These are phyloP conservation scores for Temnothorax curvispinosus DNA, from an alignment of 1,140 invertebrate genomes.

Conservation along the genomic window DNA sequence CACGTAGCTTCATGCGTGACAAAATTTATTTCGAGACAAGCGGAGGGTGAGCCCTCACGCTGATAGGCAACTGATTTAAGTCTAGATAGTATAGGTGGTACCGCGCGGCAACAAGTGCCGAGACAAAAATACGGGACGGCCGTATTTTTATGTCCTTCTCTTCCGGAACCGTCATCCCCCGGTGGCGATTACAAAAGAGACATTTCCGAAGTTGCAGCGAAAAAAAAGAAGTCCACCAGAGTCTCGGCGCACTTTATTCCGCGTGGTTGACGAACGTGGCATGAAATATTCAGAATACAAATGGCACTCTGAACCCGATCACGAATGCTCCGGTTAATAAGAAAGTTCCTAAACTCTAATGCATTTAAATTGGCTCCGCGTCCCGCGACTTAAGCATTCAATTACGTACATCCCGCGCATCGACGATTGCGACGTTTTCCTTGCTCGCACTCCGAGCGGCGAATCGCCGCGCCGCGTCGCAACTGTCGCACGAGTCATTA, in stretches of 20 bases:
- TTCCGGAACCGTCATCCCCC: not conserved
- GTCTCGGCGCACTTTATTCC: not conserved
- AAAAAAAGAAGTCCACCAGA: not conserved
- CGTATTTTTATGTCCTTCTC: constrained; percentile 25
- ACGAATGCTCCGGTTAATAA: constrained; percentile 68
- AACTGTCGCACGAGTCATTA: constrained; percentile 14
- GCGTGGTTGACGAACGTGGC: constrained; percentile 32
- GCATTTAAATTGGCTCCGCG: constrained; percentile 70
- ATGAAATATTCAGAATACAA: constrained; percentile 74
- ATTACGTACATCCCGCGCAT: constrained; percentile 56
- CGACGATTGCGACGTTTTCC: constrained; percentile 24
- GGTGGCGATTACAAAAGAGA: constrained; percentile 31
- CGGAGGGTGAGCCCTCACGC: constrained; percentile 16
- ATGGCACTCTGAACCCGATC: constrained; percentile 65
- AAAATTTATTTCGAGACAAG: constrained; percentile 48
- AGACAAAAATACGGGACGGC: constrained; percentile 15
- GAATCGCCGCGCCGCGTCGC: constrained; percentile 16
- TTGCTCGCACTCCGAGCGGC: not conserved
- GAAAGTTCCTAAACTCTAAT: constrained; percentile 72
- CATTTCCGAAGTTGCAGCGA: not conserved
- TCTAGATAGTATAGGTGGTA: constrained; percentile 26
- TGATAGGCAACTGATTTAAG: constrained; percentile 58
- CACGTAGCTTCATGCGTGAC: constrained; percentile 38
- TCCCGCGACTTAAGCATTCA: constrained; percentile 60
- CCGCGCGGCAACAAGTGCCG: constrained; percentile 48